Evolutionary conservation across 2,113 vertebrate genomes (phyloP).

Genomic region (human): GRCh38 chr22:45584501-45585000

Average conservation of each 20-base stretch:
- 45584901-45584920: too few species aligned
- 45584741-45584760: neutral
- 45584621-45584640: fast-evolving
- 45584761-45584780: neutral
- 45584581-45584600: fast-evolving
- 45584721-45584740: neutral
- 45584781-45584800: neutral
- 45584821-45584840: fast-evolving
- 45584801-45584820: neutral
- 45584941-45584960: neutral
- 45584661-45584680: neutral
- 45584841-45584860: too few species aligned
- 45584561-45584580: neutral
- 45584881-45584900: neutral
- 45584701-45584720: neutral
- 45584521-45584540: neutral
- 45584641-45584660: neutral
- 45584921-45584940: neutral
- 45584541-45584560: neutral
- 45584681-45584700: fast-evolving
- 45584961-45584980: neutral
- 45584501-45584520: neutral
- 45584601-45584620: fast-evolving
- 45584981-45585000: neutral
- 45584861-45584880: neutral